Evolutionary conservation across 2,888 invertebrate species (phyloP), one percentile per base, ranked within the genome.

Genomic region (Archips crataeganus): DNA sequence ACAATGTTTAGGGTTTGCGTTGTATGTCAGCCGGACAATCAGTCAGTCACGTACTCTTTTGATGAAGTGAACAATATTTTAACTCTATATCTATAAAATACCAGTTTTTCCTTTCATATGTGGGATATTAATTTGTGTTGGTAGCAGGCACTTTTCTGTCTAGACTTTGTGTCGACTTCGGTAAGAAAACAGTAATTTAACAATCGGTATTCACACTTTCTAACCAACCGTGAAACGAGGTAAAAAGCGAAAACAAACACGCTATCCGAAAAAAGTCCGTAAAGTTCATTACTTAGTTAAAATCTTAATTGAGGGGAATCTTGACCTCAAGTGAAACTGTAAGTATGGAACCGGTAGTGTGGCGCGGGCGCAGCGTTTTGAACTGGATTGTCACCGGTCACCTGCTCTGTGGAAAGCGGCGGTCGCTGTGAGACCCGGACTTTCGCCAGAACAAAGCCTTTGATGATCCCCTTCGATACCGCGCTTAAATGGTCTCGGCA

Each of bases 401-500:
- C 36, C 60, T 61, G 42, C 54, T 49, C 54, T 71, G 76, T 74
- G 78, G 78, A 75, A 77, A 78, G 76, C 77, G 72, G 61, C 68
- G 71, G 57, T 62, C 78, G 68, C 75, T 82, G 82, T 81, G 83
- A 79, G 80, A 82, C 75, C 76, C 76, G 74, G 75, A 82, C 87
- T 87, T 87, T 87, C 87, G 80, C 83, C 80, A 74, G 75, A 83
- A 83, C 84, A 81, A 82, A 83, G 82, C 76, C 79, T 76, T 81
- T 74, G 81, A 80, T 79, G 80, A 76, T 81, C 81, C 65, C 78
- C 79, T 79, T 80, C 69, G 79, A 81, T 80, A 80, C 36, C 34
- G 10, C 59, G 32, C 75, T 78, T 69, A 74, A 79, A 81, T 79
- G 71, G 77, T 78, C 82, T 82, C 82, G 82, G 81, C 81, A 79